A percentile compares a stretch with the other conserved stretches of the same genome.
These are phyloP conservation scores for Nasonovia ribisnigri DNA, from an alignment of 2,888 invertebrate species.

Conservation along the genomic window DNA sequence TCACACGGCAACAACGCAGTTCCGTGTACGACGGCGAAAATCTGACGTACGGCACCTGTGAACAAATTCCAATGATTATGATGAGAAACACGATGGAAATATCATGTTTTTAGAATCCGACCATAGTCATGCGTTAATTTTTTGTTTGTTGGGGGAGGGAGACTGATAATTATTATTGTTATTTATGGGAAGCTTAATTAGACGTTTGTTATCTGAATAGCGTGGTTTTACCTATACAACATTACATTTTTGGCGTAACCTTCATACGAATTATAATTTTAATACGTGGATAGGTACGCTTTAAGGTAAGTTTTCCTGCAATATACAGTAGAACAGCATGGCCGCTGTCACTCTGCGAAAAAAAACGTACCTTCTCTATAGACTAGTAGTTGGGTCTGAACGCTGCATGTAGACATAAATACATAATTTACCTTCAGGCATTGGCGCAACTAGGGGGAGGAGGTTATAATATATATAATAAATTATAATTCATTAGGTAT, in stretches of 20 bases:
- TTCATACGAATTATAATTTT: not conserved
- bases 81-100: not conserved
- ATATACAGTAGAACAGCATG: too few relatives aligned
- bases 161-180: not conserved
- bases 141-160: fast-evolving
- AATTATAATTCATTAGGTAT: too few relatives aligned
- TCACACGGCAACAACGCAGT: constrained; percentile 65
- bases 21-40: constrained; percentile 65
- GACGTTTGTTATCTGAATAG: not conserved
- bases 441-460: fast-evolving
- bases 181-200: not conserved
- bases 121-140: not conserved
- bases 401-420: not conserved
- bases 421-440: not conserved
- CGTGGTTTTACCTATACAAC: not conserved
- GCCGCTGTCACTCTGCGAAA: too few relatives aligned
- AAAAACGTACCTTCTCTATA: too few relatives aligned
- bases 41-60: constrained; percentile 50
- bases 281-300: not conserved
- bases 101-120: not conserved
- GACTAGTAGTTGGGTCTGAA: too few relatives aligned
- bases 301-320: not conserved
- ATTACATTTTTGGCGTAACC: not conserved
- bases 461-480: not conserved
- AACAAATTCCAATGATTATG: constrained; percentile 21